Percentiles rank a stretch among this genome's conserved stretches.
Evolutionary conservation across 2,113 vertebrate genomes (phyloP).

Genomic region (Crotalus helleri): DNA sequence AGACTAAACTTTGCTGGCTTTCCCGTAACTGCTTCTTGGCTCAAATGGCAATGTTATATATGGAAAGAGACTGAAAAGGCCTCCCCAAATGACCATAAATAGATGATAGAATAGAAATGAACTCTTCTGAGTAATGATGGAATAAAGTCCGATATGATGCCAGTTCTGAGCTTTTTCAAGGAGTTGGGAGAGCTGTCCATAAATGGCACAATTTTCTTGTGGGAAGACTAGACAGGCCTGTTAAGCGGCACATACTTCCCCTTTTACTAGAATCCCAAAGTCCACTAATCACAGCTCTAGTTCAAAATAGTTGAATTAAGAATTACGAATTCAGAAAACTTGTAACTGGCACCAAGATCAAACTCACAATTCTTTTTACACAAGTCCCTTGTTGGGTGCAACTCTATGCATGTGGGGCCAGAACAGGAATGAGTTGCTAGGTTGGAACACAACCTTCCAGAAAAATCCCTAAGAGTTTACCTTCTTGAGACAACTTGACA

Average conservation of each 20-base stretch:
- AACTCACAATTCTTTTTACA: not conserved
- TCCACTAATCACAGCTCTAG: not conserved
- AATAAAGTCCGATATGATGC: not conserved
- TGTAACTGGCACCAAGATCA: not conserved
- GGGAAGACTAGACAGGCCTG: not conserved
- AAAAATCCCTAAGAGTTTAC: not conserved
- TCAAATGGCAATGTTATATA: not conserved
- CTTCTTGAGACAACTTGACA: not conserved
- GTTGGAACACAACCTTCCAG: not conserved
- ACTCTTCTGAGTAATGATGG: not conserved
- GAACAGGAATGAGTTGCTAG: not conserved
- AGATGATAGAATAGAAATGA: not conserved
- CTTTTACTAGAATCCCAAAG: not conserved
- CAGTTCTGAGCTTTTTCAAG: not conserved
- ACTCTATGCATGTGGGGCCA: not conserved
- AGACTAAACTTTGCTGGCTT: not conserved
- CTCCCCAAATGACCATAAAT: constrained; percentile 18
- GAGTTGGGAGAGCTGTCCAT: not conserved
- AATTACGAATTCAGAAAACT: not conserved
- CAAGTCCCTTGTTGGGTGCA: not conserved
- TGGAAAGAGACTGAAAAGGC: not conserved
- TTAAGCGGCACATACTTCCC: not conserved
- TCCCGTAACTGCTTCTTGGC: constrained; percentile 10
- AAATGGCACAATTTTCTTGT: not conserved
- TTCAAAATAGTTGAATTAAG: not conserved